Evolutionary conservation across 35 echinoderm and acorn worm species (phyloP).

Genomic region (Antedon bifida): DNA sequence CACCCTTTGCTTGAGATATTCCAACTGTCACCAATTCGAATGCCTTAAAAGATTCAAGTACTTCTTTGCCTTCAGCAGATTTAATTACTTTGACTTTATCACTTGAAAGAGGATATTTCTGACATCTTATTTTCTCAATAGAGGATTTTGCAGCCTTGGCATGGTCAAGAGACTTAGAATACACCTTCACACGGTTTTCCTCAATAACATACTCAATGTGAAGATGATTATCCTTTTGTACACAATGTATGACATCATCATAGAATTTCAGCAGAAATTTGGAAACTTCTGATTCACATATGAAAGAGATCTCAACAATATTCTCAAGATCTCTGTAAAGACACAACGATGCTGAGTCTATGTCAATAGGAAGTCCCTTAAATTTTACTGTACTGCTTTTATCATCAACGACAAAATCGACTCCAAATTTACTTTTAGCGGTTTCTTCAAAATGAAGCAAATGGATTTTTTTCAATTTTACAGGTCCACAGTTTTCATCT

Average conservation of each 20-base stretch:
- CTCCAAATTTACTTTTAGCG: not conserved
- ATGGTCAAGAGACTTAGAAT: not conserved
- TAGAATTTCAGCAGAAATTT: not conserved
- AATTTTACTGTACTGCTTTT: not conserved
- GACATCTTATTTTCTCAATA: slow-evolving; percentile 1
- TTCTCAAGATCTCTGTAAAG: slow-evolving; percentile 7
- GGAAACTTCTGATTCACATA: not conserved
- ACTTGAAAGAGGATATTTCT: not conserved
- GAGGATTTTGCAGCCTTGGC: not conserved
- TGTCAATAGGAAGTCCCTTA: slow-evolving; percentile 5
- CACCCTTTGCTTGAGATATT: not conserved
- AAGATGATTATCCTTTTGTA: not conserved
- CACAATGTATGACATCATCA: slow-evolving; percentile 11
- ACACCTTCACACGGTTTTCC: slow-evolving; percentile 4
- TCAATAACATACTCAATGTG: not conserved
- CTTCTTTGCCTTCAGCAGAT: not conserved
- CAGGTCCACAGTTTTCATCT: not conserved
- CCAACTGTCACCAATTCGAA: not conserved
- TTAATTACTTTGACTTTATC: slow-evolving; percentile 13
- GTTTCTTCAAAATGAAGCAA: not conserved
- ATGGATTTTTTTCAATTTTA: not conserved
- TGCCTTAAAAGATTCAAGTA: not conserved
- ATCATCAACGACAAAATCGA: not conserved
- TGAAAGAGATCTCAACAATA: not conserved
- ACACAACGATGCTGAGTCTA: not conserved